phyloP scores from a whole-genome alignment of 2,888 invertebrate genomes.

The Torymus aiolomorphi region DNA sequence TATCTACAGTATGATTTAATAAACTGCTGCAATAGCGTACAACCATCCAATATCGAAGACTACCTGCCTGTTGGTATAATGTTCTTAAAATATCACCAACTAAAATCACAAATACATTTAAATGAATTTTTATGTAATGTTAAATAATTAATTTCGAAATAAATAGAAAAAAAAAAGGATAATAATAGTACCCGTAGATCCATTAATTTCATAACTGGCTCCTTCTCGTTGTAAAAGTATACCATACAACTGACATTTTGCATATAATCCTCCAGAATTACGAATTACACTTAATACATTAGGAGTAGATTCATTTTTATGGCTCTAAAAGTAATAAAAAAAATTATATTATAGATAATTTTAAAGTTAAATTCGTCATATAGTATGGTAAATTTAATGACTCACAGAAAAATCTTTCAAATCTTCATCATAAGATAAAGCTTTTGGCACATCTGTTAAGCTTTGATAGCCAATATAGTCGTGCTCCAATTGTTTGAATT shows the following conservation, averaged over 20 bases:
- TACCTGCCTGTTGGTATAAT: constrained; percentile 90
- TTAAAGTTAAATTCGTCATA: too few species aligned
- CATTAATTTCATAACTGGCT: constrained; percentile 84
- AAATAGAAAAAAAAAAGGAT: constrained; percentile 71
- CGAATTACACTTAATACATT: constrained; percentile 86
- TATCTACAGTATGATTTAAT: constrained; percentile 95
- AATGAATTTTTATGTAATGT: constrained; percentile 9
- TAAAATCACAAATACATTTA: constrained; percentile 66
- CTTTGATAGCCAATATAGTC: constrained; percentile 97
- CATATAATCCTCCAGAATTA: constrained; percentile 84
- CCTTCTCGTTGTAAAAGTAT: constrained; percentile 89
- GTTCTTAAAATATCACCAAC: constrained; percentile 84
- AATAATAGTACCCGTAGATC: constrained; percentile 71
- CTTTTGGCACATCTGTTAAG: constrained; percentile 94
- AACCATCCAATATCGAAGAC: constrained; percentile 91
- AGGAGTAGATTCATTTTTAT: constrained; percentile 81
- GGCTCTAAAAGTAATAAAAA: constrained; percentile 76
- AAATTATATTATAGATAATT: too few species aligned
- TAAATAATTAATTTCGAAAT: constrained; percentile 25
- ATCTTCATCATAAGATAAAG: constrained; percentile 85
- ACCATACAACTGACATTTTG: constrained; percentile 89
- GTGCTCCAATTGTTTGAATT: constrained; percentile 92
- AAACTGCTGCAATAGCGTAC: constrained; percentile 97
- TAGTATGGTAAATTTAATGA: constrained; percentile 25
- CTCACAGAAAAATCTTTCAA: constrained; percentile 75